Conservation (phyloP, 2,888 invertebrate species). For the Schrankia costaestrigalis region DNA sequence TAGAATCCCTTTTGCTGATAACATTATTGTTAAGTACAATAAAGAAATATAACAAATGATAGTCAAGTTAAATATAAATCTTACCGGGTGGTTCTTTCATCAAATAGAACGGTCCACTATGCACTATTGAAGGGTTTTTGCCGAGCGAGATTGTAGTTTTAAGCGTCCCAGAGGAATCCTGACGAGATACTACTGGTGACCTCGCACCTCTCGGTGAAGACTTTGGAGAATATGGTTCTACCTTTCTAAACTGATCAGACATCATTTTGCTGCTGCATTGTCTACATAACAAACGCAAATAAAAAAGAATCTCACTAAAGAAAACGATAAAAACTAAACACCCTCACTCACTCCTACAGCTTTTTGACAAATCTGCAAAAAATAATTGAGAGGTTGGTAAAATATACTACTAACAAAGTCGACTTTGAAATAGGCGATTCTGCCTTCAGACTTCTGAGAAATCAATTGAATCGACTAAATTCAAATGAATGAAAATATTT, state of each 20-base stretch:
- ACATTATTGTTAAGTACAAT: no score
- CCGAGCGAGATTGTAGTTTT: constrained; percentile 98
- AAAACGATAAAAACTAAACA: constrained; percentile 64
- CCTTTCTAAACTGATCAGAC: constrained; percentile 95
- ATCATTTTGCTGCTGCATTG: constrained; percentile 89
- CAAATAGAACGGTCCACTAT: constrained; percentile 98
- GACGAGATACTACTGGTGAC: constrained; percentile 96
- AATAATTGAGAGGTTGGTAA: constrained; percentile 15
- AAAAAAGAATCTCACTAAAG: constrained; percentile 60
- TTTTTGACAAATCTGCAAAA: constrained; percentile 54
- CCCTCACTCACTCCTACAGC: constrained; percentile 37
- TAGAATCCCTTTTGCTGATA: no score
- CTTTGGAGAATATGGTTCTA: constrained; percentile 97
- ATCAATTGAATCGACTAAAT: no score
- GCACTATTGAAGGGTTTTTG: constrained; percentile 97
- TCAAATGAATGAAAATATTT: no score
- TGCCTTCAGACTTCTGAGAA: no score
- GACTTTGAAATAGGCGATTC: constrained; percentile 4
- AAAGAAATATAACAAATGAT: constrained; percentile 14
- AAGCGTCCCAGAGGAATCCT: constrained; percentile 97
- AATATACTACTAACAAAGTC: constrained; percentile 15
- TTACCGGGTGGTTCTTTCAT: constrained; percentile 97
- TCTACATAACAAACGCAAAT: constrained; percentile 63
- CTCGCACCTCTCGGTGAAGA: constrained; percentile 96
- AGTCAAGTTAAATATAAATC: constrained; percentile 4